A percentile compares a stretch with the other conserved stretches of the same genome.
phyloP scores from a whole-genome alignment of 1,140 invertebrate species.

The Calliopsis andreniformis region DNA sequence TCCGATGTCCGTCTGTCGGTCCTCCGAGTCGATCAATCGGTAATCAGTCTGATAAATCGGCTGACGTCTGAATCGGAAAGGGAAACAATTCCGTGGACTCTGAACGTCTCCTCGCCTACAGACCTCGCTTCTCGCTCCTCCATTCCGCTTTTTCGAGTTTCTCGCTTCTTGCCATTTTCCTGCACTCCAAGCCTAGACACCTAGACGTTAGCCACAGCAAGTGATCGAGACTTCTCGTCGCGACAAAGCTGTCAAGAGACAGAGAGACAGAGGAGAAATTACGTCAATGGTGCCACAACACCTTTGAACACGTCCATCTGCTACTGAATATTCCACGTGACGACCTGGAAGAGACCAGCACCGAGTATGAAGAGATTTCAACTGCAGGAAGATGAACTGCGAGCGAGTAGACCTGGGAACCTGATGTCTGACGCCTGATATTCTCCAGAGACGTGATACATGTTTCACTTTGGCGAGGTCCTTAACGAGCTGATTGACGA shows the following conservation, averaged over 20 bases:
- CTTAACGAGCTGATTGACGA: not conserved
- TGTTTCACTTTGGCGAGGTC: not conserved
- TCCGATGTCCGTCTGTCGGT: conserved; percentile 20
- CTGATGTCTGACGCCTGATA: not conserved
- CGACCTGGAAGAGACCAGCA: not conserved
- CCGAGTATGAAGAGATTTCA: not conserved
- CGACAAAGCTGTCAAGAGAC: conserved; percentile 41
- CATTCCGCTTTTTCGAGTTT: conserved; percentile 31
- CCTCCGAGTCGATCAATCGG: conserved; percentile 1
- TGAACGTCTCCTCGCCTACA: conserved; percentile 39
- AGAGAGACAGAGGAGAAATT: conserved; percentile 14
- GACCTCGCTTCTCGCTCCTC: conserved; percentile 42
- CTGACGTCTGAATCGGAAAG: conserved; percentile 7
- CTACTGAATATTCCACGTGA: not conserved
- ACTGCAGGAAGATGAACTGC: not conserved
- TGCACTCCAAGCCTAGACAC: conserved; percentile 44
- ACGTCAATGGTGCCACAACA: not conserved
- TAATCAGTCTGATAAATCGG: not conserved
- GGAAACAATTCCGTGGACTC: conserved; percentile 20
- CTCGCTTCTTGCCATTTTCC: conserved; percentile 50
- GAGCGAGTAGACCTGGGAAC: not conserved
- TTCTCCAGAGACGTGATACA: not conserved
- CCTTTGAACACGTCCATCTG: not conserved
- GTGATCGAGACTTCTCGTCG: conserved; percentile 33
- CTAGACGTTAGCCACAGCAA: conserved; percentile 62